Evolutionary conservation across 2,113 vertebrate genomes (phyloP).

Genomic region (Morone chrysops): DNA sequence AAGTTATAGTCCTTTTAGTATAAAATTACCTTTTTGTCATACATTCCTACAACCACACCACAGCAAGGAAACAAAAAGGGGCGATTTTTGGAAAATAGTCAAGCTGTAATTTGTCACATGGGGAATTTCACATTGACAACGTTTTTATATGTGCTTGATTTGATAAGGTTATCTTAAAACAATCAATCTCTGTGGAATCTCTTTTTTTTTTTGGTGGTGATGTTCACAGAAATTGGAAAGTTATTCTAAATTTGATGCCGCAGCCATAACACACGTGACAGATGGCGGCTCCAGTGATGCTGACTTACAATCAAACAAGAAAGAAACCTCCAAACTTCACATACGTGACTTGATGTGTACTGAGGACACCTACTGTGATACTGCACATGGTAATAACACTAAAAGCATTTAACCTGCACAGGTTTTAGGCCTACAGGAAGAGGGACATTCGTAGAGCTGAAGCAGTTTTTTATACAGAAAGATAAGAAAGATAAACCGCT

Average conservation of each 20-base stretch:
- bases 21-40: not conserved
- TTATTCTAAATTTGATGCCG: constrained; percentile 5
- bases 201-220: not conserved
- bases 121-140: not conserved
- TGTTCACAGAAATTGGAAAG: constrained; percentile 41
- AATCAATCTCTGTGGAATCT: not conserved
- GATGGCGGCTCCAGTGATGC: not conserved
- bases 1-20: not conserved
- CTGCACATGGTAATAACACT: constrained; percentile 30
- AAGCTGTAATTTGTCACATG: not conserved
- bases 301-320: constrained; percentile 14
- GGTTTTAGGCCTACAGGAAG: not conserved
- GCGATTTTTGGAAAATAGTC: not conserved
- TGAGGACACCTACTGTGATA: constrained; percentile 1
- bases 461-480: not conserved
- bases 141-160: not conserved
- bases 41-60: not conserved
- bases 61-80: not conserved
- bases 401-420: not conserved
- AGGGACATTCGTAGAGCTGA: not conserved
- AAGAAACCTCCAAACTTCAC: not conserved
- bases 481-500: not conserved
- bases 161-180: not conserved
- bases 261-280: not conserved
- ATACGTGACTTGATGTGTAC: not conserved